Evolutionary conservation across 1,140 invertebrate species (phyloP).

Genomic region (Venustaconcha ellipsiformis): DNA sequence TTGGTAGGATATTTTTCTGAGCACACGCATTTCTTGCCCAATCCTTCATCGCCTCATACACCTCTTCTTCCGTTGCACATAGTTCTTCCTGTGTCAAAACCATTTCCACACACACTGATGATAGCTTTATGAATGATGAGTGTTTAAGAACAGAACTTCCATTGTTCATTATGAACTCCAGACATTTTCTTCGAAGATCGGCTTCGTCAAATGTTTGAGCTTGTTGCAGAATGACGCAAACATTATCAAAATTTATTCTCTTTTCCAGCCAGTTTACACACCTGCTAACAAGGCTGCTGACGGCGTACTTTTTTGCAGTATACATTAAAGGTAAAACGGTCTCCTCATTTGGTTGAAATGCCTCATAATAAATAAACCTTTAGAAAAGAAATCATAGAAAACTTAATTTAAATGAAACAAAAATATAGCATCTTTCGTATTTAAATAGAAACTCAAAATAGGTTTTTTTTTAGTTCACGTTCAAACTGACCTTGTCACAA

Average conservation of each 20-base stretch:
- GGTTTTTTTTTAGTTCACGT: no score
- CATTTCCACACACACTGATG: conserved; percentile 20
- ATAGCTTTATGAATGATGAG: conserved; percentile 20
- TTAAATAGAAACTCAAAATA: no score
- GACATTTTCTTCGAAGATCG: conserved; percentile 23
- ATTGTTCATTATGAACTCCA: conserved; percentile 26
- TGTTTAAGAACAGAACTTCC: conserved; percentile 20
- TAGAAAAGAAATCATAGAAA: not conserved
- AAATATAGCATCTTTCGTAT: no score
- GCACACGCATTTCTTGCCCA: conserved; percentile 25
- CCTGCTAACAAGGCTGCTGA: conserved; percentile 21
- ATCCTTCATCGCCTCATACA: conserved; percentile 24
- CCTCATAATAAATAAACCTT: conserved; percentile 19
- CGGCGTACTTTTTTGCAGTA: conserved; percentile 29
- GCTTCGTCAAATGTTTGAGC: conserved; percentile 22
- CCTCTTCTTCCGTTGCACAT: conserved; percentile 25
- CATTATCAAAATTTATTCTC: conserved; percentile 25
- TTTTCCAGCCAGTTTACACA: conserved; percentile 21
- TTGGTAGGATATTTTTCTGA: conserved; percentile 15
- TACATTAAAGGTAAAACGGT: conserved; percentile 19
- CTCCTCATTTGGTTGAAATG: conserved; percentile 11
- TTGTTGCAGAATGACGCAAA: conserved; percentile 28
- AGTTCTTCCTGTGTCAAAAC: conserved; percentile 23
- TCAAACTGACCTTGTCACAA: no score
- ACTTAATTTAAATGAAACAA: no score